Evolutionary conservation across 1,140 invertebrate species (phyloP).

Genomic region (Antheraea pernyi): DNA sequence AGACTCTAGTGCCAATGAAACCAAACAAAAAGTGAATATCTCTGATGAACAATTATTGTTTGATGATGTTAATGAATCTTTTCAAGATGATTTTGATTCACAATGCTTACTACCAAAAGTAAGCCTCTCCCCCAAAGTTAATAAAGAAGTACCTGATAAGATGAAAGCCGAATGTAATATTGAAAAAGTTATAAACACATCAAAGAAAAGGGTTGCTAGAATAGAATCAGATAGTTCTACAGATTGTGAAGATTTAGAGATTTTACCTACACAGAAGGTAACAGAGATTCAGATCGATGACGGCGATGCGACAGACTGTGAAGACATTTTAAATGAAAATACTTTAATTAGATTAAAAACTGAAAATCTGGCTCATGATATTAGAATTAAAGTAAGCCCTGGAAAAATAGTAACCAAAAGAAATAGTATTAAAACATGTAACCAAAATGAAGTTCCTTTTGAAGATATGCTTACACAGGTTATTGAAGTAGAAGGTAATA

Average conservation of each 20-base stretch:
- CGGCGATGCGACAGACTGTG: slow-evolving; percentile 8
- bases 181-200: slow-evolving; percentile 11
- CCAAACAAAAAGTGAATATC: slow-evolving; percentile 28
- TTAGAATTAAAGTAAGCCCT: slow-evolving; percentile 8
- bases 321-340: slow-evolving; percentile 5
- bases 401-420: background rate
- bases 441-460: slow-evolving; percentile 14
- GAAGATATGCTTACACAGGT: slow-evolving; percentile 50
- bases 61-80: slow-evolving; percentile 48
- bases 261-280: slow-evolving; percentile 36
- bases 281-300: slow-evolving; percentile 1
- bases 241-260: slow-evolving; percentile 58
- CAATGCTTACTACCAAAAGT: slow-evolving; percentile 48
- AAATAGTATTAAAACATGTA: background rate
- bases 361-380: slow-evolving; percentile 33
- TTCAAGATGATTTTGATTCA: slow-evolving; percentile 48
- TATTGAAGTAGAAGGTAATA: slow-evolving; percentile 22
- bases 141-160: background rate
- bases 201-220: background rate
- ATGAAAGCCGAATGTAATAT: slow-evolving; percentile 5
- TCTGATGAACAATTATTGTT: slow-evolving; percentile 60
- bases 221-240: slow-evolving; percentile 43
- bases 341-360: background rate
- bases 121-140: slow-evolving; percentile 16
- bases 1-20: slow-evolving; percentile 13